These are phyloP conservation scores for Myrmecobius fasciatus DNA, from an alignment of 2,113 vertebrate genomes.

Conservation along the genomic window DNA sequence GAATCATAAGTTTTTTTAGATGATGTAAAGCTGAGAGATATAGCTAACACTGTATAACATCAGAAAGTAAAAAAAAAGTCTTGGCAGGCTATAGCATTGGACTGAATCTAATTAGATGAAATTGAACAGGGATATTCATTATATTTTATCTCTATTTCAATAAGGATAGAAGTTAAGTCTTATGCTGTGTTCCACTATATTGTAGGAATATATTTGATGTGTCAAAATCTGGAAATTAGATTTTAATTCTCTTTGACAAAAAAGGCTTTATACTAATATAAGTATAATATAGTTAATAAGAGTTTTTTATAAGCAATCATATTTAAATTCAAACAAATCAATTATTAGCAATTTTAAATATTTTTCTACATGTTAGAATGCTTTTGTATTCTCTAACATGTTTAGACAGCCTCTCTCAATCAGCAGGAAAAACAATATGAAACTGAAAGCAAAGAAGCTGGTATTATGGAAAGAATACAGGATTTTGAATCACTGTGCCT, in stretches of 20 bases:
- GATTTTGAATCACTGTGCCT: neutral
- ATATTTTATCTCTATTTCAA: neutral
- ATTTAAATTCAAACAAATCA: neutral
- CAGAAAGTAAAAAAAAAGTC: neutral
- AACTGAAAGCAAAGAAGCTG: neutral
- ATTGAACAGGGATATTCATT: neutral
- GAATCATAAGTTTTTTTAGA: neutral
- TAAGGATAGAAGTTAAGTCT: neutral
- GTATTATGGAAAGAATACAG: neutral
- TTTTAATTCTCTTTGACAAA: neutral
- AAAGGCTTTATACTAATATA: neutral
- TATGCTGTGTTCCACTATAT: neutral
- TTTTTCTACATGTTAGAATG: neutral
- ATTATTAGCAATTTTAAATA: neutral
- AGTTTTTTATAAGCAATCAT: neutral
- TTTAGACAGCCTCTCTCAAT: neutral
- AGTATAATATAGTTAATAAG: neutral
- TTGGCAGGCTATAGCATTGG: neutral
- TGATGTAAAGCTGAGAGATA: neutral
- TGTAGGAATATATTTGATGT: neutral
- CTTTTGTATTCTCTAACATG: neutral
- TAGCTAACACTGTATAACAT: neutral
- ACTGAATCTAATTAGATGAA: neutral
- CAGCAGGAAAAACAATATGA: neutral
- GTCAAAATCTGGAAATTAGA: neutral